These are phyloP conservation scores for Apeira syringaria DNA, from an alignment of 2,888 invertebrate genomes.

Conservation along the genomic window DNA sequence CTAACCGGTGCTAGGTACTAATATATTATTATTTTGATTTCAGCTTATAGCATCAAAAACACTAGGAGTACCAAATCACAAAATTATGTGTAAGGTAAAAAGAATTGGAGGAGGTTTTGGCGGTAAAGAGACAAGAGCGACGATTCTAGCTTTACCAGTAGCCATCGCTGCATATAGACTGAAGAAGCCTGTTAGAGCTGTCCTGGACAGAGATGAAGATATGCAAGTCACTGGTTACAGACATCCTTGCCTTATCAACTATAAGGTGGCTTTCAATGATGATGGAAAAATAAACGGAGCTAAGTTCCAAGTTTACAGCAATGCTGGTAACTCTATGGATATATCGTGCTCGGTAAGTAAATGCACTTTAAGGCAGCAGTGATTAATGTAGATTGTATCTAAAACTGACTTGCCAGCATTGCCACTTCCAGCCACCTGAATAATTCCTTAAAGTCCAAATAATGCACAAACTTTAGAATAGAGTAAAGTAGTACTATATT, in stretches of 20 bases:
- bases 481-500: too few species aligned
- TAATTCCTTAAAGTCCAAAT: too few species aligned
- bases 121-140: constrained; percentile 90
- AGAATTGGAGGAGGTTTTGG: constrained; percentile 95
- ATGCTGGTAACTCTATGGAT: constrained; percentile 89
- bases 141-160: constrained; percentile 85
- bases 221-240: constrained; percentile 91
- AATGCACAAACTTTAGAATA: too few species aligned
- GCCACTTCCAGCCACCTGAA: too few species aligned
- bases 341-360: constrained; percentile 86
- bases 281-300: constrained; percentile 87
- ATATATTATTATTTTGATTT: constrained; percentile 25
- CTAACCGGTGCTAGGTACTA: too few species aligned
- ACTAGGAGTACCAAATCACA: constrained; percentile 86
- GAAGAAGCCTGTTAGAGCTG: constrained; percentile 88
- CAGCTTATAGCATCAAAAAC: constrained; percentile 85
- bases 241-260: constrained; percentile 91
- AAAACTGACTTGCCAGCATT: too few species aligned
- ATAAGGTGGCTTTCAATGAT: constrained; percentile 89
- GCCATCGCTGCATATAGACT: constrained; percentile 90
- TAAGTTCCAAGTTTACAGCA: constrained; percentile 86
- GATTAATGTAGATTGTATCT: too few species aligned
- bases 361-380: too few species aligned
- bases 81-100: constrained; percentile 88
- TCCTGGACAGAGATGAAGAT: constrained; percentile 94